phyloP scores from a whole-genome alignment of 2,113 vertebrate genomes.

The Ursus arctos region DNA sequence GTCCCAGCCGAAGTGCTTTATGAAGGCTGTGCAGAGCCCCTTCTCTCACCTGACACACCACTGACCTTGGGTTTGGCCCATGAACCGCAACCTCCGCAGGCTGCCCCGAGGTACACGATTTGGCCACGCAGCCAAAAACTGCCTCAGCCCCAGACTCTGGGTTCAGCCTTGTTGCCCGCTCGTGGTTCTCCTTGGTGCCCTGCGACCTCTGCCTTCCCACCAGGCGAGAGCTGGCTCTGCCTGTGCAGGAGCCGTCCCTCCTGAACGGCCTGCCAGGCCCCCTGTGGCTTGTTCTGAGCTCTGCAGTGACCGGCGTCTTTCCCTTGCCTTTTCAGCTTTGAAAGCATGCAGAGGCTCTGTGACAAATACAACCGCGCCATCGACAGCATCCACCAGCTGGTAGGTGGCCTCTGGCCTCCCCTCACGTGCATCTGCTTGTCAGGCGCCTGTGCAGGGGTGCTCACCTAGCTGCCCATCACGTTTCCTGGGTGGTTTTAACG shows the following conservation, averaged over 20 bases:
- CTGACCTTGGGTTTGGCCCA: not conserved
- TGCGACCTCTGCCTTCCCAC: not conserved
- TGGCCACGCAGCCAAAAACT: not conserved
- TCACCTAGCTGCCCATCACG: not conserved
- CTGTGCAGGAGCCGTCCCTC: too few species aligned
- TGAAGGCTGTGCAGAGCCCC: not conserved
- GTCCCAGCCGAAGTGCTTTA: not conserved
- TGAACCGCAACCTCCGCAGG: not conserved
- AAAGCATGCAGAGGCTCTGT: conserved; percentile 99
- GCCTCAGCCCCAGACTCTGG: not conserved
- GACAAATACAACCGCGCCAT: conserved; percentile 99
- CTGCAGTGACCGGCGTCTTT: not conserved
- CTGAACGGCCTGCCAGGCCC: not conserved
- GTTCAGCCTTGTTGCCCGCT: not conserved
- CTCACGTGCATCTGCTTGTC: not conserved
- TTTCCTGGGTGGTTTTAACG: not conserved
- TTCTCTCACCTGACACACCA: not conserved
- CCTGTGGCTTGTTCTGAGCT: not conserved
- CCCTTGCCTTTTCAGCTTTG: conserved; percentile 90
- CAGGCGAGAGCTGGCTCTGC: not conserved
- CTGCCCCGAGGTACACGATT: not conserved
- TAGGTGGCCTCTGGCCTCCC: conserved; percentile 81
- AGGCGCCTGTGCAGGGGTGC: not conserved
- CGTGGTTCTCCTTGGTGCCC: not conserved
- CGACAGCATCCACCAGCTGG: conserved; percentile 99